These are phyloP conservation scores for Aleiodes alternator DNA, from an alignment of 2,888 invertebrate genomes.

Conservation along the genomic window DNA sequence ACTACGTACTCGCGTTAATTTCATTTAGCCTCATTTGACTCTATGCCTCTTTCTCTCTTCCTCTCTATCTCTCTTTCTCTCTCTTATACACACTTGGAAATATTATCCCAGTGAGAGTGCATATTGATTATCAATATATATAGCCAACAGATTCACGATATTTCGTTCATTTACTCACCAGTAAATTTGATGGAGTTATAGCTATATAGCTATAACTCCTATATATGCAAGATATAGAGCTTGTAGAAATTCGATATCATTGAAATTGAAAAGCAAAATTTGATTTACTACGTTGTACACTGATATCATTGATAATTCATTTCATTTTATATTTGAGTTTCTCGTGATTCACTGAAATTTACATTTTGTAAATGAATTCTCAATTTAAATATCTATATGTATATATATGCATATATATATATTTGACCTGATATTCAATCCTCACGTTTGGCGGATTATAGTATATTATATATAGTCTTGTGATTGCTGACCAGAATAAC, in stretches of 20 bases:
- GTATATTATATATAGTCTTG: background rate
- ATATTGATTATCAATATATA: slow-evolving; percentile 23
- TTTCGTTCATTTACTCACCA: slow-evolving; percentile 6
- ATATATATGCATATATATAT: background rate
- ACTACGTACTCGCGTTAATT: slow-evolving; percentile 52
- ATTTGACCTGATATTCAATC: slow-evolving; percentile 7
- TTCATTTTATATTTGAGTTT: background rate
- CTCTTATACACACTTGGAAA: background rate
- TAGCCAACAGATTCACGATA: background rate
- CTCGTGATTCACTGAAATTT: slow-evolving; percentile 19
- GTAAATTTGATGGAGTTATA: slow-evolving; percentile 10
- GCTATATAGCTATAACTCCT: background rate
- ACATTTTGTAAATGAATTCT: slow-evolving; percentile 17
- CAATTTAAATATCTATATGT: background rate
- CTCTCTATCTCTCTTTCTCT: too few relatives aligned
- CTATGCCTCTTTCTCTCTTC: too few relatives aligned
- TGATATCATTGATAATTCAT: too few relatives aligned
- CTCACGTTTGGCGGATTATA: slow-evolving; percentile 23
- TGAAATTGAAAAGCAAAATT: background rate
- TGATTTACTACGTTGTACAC: too few relatives aligned
- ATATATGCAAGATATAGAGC: background rate
- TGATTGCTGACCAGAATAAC: background rate
- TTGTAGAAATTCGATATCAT: background rate
- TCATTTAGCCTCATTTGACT: slow-evolving; percentile 39
- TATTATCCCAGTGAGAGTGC: slow-evolving; percentile 28